Percentiles rank a stretch among this genome's conserved stretches.
Conservation (phyloP, 2,888 invertebrate genomes). For the Cordilura impudica region DNA sequence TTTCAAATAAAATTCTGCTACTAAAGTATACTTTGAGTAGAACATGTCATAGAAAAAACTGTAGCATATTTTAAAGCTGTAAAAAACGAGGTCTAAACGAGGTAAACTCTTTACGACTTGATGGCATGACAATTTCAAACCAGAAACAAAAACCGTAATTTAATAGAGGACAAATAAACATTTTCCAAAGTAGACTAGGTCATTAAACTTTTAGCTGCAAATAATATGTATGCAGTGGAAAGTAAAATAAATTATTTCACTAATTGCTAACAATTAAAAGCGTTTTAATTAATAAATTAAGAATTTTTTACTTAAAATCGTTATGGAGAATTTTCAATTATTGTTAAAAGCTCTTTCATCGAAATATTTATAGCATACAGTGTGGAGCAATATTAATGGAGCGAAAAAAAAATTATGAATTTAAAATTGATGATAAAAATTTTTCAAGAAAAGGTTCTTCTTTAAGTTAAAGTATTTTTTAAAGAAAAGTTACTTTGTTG, state of each 20-base stretch:
- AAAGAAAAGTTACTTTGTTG: too few species aligned
- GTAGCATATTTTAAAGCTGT: background rate
- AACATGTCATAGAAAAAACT: background rate
- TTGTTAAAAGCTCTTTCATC: too few species aligned
- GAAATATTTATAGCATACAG: too few species aligned
- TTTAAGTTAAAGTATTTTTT: too few species aligned
- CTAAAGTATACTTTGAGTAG: background rate
- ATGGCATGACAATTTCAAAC: conserved; percentile 19
- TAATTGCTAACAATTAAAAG: background rate
- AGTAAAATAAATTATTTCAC: background rate
- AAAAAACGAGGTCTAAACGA: background rate
- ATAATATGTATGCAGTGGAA: background rate
- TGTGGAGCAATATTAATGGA: too few species aligned
- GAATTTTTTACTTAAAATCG: too few species aligned
- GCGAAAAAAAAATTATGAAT: too few species aligned
- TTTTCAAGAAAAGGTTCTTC: too few species aligned
- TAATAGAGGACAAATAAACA: background rate
- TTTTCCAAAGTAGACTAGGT: background rate
- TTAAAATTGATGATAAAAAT: too few species aligned
- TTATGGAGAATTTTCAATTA: too few species aligned
- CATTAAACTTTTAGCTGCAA: conserved; percentile 9
- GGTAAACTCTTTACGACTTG: background rate
- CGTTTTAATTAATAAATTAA: background rate
- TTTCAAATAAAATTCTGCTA: background rate
- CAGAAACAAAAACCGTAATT: conserved; percentile 3